Evolutionary conservation across 2,888 invertebrate species (phyloP).

Genomic region (Ectropis crepuscularia): DNA sequence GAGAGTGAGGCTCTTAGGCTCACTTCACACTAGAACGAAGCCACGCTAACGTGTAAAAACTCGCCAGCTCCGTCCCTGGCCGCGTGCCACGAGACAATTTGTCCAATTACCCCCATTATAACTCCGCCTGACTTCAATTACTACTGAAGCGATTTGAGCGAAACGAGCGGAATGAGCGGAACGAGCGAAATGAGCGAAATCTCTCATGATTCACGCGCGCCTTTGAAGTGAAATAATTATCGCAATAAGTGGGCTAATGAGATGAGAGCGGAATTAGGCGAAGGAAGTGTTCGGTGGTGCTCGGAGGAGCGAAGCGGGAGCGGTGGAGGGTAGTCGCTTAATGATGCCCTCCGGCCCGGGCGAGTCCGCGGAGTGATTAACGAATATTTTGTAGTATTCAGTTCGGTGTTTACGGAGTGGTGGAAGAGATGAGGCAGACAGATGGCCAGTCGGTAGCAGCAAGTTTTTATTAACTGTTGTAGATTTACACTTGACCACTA

Average conservation of each 20-base stretch:
- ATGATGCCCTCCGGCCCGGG: conserved; percentile 9
- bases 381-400: too few species aligned
- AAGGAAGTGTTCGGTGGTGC: conserved; percentile 29
- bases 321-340: conserved; percentile 14
- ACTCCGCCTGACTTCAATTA: conserved; percentile 43
- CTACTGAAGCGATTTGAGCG: conserved; percentile 29
- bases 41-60: conserved; percentile 7
- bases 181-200: conserved; percentile 33
- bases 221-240: conserved; percentile 43
- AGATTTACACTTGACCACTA: too few species aligned
- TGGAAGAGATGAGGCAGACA: too few species aligned
- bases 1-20: background rate
- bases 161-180: conserved; percentile 18
- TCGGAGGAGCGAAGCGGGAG: conserved; percentile 22
- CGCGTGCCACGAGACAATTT: conserved; percentile 50
- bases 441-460: too few species aligned
- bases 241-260: conserved; percentile 40
- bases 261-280: conserved; percentile 37
- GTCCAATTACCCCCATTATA: conserved; percentile 54
- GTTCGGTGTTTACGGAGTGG: too few species aligned
- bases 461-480: too few species aligned
- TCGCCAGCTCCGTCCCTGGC: conserved; percentile 29
- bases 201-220: conserved; percentile 34
- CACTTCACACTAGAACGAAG: background rate
- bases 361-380: background rate